Conservation (phyloP, 2,113 vertebrate species). For the Lepus timidus region DNA sequence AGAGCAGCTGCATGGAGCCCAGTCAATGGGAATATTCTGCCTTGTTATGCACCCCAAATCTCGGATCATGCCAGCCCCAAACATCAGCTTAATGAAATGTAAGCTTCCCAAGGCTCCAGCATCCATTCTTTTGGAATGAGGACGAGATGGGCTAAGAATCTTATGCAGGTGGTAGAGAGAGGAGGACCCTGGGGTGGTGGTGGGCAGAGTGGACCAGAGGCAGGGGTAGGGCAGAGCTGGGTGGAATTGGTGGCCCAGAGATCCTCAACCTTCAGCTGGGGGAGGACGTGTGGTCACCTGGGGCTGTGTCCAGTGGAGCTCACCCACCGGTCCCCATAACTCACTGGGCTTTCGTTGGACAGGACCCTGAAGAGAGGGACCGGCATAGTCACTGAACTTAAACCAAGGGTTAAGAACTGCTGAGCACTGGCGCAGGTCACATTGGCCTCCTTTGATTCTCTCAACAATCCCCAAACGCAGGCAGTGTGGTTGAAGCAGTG, state of each 20-base stretch:
- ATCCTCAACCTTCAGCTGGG: background rate
- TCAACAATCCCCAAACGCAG: too few species aligned
- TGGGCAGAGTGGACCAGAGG: background rate
- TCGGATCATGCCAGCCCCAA: background rate
- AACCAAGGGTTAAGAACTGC: fast-evolving
- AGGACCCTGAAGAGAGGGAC: too few species aligned
- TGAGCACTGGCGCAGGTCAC: fast-evolving
- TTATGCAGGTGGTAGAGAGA: too few species aligned
- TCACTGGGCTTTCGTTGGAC: background rate
- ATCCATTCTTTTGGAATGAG: background rate
- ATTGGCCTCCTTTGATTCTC: too few species aligned
- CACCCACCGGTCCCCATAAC: background rate
- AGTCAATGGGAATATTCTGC: background rate
- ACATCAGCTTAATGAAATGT: background rate
- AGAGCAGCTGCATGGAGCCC: background rate
- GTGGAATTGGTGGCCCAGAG: background rate
- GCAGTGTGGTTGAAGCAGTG: background rate
- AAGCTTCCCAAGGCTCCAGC: background rate
- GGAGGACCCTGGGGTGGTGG: fast-evolving
- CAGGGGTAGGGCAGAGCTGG: background rate
- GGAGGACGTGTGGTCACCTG: too few species aligned
- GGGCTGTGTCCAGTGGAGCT: background rate
- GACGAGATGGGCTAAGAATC: background rate
- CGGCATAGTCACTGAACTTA: fast-evolving
- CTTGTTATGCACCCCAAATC: background rate